Base-by-base conservation (phyloP, 2,113 vertebrate species). In the Micronycteris hirsuta region DNA sequence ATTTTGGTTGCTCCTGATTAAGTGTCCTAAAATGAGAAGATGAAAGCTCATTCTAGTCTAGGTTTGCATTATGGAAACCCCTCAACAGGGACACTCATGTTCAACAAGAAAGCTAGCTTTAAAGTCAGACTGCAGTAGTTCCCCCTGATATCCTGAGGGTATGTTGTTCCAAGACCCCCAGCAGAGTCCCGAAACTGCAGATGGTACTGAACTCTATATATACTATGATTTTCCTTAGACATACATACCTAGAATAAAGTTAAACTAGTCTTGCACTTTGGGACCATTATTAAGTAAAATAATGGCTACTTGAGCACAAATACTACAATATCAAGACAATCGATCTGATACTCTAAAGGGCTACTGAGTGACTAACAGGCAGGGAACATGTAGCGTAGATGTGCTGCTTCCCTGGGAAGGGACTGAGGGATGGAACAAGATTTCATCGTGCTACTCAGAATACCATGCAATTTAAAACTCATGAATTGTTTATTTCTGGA, bases 21-120 rank as follows among this genome's bases (percentile, higher is more conserved):
- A 76, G 65, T 94, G 88, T 96, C 91, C 94, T 71, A 58, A 52
- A 52, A 77, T 95, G 47, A 74, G 93, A 95, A 97, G 77, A 16
- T 96, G 83, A 97, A 98, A 98, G 84, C 63, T 93, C 43, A 65
- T 36, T 26, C 43, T 47, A 45, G 63, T 70, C 13, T 52, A 96
- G 26, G 28, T 95, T 96, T 91, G 38, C 19, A 71, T 95, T 96
- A 81, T 68, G 77, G 68, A 95, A 92, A 93, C 67, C 33, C 36
- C 52, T 24, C 47, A 80, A 17, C 0, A 86, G 49, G 36, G 54
- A 86, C 26, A 92, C 73, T 54, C 1, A 33, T 74, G n/a, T 83
- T 92, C 67, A 52, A 91, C 17, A 82, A 54, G 84, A 85, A 91
- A 47, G 49, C 22, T 49, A 26, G 76, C 96, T 97, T 81, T 96